Percentiles rank a stretch among this genome's conserved stretches.
phyloP scores from a whole-genome alignment of 2,888 invertebrate genomes.

The Luperina testacea region DNA sequence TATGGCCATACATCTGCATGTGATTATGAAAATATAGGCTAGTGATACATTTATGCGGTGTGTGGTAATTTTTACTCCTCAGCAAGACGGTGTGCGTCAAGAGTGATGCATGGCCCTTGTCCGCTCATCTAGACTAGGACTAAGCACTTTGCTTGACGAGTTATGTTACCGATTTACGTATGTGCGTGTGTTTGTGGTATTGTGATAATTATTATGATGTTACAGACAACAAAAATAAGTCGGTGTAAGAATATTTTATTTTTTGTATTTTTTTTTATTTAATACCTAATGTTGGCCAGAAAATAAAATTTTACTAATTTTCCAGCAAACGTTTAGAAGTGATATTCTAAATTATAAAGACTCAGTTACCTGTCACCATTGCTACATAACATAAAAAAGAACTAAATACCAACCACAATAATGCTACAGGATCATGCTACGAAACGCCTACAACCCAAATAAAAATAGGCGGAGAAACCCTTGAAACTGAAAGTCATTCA shows the following conservation, averaged over 20 bases:
- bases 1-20: conserved; percentile 55
- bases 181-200: conserved; percentile 67
- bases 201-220: conserved; percentile 64
- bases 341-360: background rate
- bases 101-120: conserved; percentile 81
- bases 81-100: conserved; percentile 75
- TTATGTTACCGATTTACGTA: conserved; percentile 75
- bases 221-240: conserved; percentile 1
- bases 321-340: background rate
- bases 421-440: background rate
- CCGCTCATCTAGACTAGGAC: conserved; percentile 82
- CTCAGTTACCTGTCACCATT: background rate
- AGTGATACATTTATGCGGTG: conserved; percentile 66
- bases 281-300: too few relatives aligned
- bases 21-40: conserved; percentile 66
- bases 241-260: background rate
- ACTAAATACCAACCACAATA: background rate
- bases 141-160: conserved; percentile 78
- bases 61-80: conserved; percentile 81
- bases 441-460: background rate
- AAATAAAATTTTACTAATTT: background rate
- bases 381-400: background rate
- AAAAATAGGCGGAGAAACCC: conserved; percentile 21
- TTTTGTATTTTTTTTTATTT: background rate
- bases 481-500: conserved; percentile 27